Percentiles rank a stretch among this genome's conserved stretches.
Evolutionary conservation across 2,113 vertebrate genomes (phyloP).

Genomic region (Gallinago paraguaiae): DNA sequence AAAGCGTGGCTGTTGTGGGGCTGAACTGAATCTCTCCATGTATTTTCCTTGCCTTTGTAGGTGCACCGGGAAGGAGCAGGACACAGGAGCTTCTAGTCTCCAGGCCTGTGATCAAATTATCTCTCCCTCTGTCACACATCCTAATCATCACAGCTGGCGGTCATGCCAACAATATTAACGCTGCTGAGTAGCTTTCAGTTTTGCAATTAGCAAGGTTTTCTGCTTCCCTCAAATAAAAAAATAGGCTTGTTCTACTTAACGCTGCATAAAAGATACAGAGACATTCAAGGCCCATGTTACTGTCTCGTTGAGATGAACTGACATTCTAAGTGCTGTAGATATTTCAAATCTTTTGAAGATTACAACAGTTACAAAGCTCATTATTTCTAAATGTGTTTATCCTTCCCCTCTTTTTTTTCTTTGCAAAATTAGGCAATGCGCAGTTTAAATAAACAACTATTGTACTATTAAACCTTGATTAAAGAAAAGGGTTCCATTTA

Average conservation of each 20-base stretch:
- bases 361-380: constrained; percentile 30
- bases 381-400: constrained; percentile 58
- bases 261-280: constrained; percentile 10
- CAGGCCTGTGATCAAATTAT: constrained; percentile 61
- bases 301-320: neutral
- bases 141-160: constrained; percentile 63
- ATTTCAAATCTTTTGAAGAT: constrained; percentile 41
- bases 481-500: constrained; percentile 58
- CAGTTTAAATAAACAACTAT: constrained; percentile 61
- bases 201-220: constrained; percentile 65
- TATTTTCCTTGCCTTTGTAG: neutral
- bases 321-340: neutral
- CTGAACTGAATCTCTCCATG: neutral
- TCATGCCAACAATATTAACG: constrained; percentile 67
- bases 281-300: neutral
- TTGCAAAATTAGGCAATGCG: constrained; percentile 43
- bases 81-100: constrained; percentile 14
- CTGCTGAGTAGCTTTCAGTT: constrained; percentile 61
- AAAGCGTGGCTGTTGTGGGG: accelerated
- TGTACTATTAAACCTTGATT: constrained; percentile 67
- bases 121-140: constrained; percentile 65
- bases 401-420: constrained; percentile 34
- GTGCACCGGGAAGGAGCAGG: constrained; percentile 14
- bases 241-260: neutral
- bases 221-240: constrained; percentile 54